Percentiles rank a stretch among this genome's conserved stretches.
These are phyloP conservation scores for Pseudococcus viburni DNA, from an alignment of 2,888 invertebrate genomes.

Conservation along the genomic window DNA sequence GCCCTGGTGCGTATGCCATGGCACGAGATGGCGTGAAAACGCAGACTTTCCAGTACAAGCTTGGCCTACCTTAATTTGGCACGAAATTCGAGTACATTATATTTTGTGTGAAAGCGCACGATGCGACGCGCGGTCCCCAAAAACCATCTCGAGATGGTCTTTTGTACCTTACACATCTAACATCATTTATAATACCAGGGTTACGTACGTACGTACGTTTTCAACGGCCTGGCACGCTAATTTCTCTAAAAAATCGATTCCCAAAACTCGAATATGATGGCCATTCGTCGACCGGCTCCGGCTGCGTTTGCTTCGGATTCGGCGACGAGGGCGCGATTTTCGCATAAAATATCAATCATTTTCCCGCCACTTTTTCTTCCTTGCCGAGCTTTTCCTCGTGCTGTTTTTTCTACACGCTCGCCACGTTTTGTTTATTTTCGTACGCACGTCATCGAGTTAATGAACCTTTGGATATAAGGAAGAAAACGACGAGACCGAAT, in stretches of 20 bases:
- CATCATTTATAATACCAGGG: conserved; percentile 18
- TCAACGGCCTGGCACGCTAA: not conserved
- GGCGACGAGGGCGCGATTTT: not conserved
- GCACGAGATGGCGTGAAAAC: too few species aligned
- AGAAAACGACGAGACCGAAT: not conserved
- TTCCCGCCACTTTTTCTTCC: not conserved
- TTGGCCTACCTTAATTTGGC: conserved; percentile 28
- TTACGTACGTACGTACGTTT: not conserved
- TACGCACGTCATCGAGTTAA: not conserved
- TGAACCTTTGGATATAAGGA: not conserved
- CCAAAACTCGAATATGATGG: not conserved
- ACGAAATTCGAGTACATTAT: conserved; percentile 39
- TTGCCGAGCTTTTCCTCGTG: not conserved
- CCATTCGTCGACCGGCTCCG: not conserved
- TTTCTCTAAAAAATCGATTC: conserved; percentile 5
- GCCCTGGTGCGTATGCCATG: not conserved
- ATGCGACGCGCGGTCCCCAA: not conserved
- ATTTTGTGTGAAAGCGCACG: not conserved
- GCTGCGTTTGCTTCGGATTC: not conserved
- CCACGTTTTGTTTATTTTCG: not conserved
- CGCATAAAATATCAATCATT: conserved; percentile 15
- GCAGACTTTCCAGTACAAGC: not conserved
- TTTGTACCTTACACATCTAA: conserved; percentile 21
- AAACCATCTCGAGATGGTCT: conserved; percentile 14
- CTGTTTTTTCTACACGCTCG: not conserved